A percentile compares a stretch with the other conserved stretches of the same genome.
phyloP scores from a whole-genome alignment of 2,113 vertebrate genomes.

The Protobothrops mucrosquamatus region DNA sequence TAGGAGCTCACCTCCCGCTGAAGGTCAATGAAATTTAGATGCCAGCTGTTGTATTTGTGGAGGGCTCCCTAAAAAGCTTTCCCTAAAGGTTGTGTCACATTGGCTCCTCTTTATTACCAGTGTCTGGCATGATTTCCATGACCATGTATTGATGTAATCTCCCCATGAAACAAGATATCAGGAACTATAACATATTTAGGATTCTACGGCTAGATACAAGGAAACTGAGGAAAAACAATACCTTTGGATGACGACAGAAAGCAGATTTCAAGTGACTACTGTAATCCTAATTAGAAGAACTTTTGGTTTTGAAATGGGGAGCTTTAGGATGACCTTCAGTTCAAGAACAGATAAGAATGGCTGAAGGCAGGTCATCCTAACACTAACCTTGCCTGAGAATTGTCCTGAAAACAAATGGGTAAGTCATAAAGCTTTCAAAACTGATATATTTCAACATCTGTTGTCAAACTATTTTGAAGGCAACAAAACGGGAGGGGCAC shows the following conservation, averaged over 20 bases:
- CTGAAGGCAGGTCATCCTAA: not conserved
- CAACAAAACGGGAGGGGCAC: not conserved
- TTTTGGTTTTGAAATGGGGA: not conserved
- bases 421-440: not conserved
- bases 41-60: constrained; percentile 14
- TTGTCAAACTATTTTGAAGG: not conserved
- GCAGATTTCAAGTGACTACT: not conserved
- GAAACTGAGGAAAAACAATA: not conserved
- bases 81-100: constrained; percentile 15
- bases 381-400: not conserved
- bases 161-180: constrained; percentile 17
- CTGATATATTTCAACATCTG: not conserved
- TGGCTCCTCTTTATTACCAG: constrained; percentile 17
- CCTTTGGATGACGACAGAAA: not conserved
- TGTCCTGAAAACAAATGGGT: not conserved
- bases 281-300: not conserved
- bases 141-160: not conserved
- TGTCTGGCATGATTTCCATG: constrained; percentile 2
- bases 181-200: not conserved
- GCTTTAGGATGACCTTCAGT: not conserved
- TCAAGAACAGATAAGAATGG: not conserved
- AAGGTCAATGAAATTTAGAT: constrained; percentile 28
- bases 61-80: not conserved
- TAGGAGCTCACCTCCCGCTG: not conserved
- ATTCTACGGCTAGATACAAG: not conserved